Conservation (phyloP, 1,140 invertebrate species). For the Panulirus ornatus region DNA sequence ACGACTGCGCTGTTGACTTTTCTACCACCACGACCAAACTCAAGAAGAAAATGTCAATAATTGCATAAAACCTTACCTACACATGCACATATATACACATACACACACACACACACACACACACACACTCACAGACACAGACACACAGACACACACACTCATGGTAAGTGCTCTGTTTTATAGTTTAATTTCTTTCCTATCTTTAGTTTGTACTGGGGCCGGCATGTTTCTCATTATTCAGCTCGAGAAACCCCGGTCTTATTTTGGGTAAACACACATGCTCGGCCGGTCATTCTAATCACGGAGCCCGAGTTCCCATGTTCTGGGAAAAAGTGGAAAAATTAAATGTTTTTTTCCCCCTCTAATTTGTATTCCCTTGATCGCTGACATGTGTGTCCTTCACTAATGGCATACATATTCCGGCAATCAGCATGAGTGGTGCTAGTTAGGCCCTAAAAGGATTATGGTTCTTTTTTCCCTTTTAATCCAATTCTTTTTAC, state of each 20-base stretch:
- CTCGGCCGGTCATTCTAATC: slow-evolving; percentile 66
- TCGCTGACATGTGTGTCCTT: slow-evolving; percentile 52
- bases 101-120: not conserved
- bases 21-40: slow-evolving; percentile 58
- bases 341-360: slow-evolving; percentile 42
- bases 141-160: no score
- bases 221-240: slow-evolving; percentile 35
- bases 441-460: slow-evolving; percentile 56
- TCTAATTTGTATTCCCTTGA: slow-evolving; percentile 64
- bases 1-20: slow-evolving; percentile 67
- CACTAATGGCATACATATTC: slow-evolving; percentile 69
- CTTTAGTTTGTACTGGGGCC: not conserved
- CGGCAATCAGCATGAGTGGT: slow-evolving; percentile 53
- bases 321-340: slow-evolving; percentile 39
- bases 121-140: not conserved
- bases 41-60: slow-evolving; percentile 71
- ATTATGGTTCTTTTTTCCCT: slow-evolving; percentile 39
- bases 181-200: not conserved
- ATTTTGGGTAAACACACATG: slow-evolving; percentile 68
- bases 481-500: slow-evolving; percentile 66
- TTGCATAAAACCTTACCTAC: slow-evolving; percentile 63
- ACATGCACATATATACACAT: slow-evolving; percentile 7
- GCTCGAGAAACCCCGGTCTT: slow-evolving; percentile 16
- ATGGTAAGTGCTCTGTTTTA: no score
- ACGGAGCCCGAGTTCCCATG: slow-evolving; percentile 41